Evolutionary conservation across 2,888 invertebrate species (phyloP), one percentile per base, ranked within the genome.

Genomic region (Drosophila siamana): DNA sequence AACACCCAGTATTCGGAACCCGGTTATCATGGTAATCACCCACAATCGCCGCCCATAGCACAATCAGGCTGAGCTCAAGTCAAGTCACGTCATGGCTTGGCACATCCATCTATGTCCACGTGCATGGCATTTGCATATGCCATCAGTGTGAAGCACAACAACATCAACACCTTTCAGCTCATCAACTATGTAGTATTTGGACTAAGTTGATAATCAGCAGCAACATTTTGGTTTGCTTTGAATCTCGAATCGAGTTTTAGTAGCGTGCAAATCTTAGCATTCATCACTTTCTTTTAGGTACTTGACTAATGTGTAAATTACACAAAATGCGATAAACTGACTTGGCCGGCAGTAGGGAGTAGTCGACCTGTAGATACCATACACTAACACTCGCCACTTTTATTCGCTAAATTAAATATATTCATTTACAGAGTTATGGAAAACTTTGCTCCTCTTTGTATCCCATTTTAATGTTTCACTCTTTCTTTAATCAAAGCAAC

Each of bases 301-400:
- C 83, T 83, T 66, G 83, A 67, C 80, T 86, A 83, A 83, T 86
- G 83, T 78, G 78, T 76, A 83, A 80, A 73, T 80, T 83, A 86
- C 73, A 84, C 71, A 76, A 51, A 69, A 48, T 51, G 36, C 40
- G 38, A 51, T 54, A 55, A 50, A 56, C 51, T 56, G 30, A 19
- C 44, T 15, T 43, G 16, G 1, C 13, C n/a, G 8, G 0, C 0
- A 28, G 19, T 8, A 0, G 44, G 33, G 9, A 4, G 2, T 24
- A 22, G 30, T 9, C 67, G 71, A 71, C 75, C 30, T 0, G 0
- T 0, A 9, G 7, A 67, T 70, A 66, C 74, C 26, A 50, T 52
- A 0, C 2, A 33, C n/a, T 4, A 15, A 15, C 9, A 3, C 24
- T 15, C 0, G 38, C 36, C 7, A 26, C 5, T 26, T 26, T 26